phyloP scores from a whole-genome alignment of 1,140 invertebrate species.

The Chironomus striatipennis region DNA sequence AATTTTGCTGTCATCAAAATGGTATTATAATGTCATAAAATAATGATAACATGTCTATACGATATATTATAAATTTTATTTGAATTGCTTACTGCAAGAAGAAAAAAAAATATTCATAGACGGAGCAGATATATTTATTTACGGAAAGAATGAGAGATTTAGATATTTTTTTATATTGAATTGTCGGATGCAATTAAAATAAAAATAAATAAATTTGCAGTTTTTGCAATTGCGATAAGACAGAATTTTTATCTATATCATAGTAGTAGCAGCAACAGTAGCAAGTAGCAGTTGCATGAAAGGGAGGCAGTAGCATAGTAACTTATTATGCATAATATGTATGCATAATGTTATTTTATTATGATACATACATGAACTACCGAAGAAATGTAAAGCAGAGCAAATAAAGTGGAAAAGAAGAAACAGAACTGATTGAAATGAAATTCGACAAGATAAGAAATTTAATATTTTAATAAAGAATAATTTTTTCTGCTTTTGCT shows the following conservation, averaged over 20 bases:
- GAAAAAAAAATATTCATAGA: too few relatives aligned
- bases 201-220: neutral
- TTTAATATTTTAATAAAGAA: slow-evolving; percentile 20
- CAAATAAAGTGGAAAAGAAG: neutral
- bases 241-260: neutral
- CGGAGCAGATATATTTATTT: too few relatives aligned
- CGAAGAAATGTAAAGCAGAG: slow-evolving; percentile 12
- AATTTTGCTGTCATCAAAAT: slow-evolving; percentile 6
- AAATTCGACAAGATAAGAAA: slow-evolving; percentile 24
- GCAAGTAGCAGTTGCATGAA: neutral
- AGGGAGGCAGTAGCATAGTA: neutral
- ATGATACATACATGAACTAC: slow-evolving; percentile 3
- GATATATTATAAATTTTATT: neutral
- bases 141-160: too few relatives aligned
- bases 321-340: slow-evolving; percentile 14
- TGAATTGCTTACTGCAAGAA: neutral
- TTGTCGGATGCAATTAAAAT: neutral
- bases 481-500: slow-evolving; percentile 6
- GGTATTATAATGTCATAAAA: slow-evolving; percentile 3
- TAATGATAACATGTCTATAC: neutral
- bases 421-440: neutral
- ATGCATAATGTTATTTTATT: neutral
- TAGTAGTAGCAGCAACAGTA: neutral
- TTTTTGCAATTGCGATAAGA: neutral
- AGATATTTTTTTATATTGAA: too few relatives aligned